Percentiles rank a stretch among this genome's conserved stretches.
Conservation (phyloP, 2,888 invertebrate species). For the Portevinia maculata region DNA sequence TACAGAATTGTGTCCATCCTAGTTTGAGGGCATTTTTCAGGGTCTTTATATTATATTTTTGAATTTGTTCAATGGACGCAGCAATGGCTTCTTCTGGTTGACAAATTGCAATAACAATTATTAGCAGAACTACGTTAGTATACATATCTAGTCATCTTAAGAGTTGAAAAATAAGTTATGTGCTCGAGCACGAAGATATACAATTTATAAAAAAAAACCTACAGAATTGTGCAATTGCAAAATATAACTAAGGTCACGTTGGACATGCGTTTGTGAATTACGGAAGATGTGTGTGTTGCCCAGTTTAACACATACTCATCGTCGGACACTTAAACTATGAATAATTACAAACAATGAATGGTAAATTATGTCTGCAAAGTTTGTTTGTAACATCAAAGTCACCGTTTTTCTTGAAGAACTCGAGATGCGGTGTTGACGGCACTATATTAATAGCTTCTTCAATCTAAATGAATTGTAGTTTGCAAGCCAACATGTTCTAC, state of each 20-base stretch:
- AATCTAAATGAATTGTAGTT: no score
- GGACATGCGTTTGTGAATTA: no score
- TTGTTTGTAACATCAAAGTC: no score
- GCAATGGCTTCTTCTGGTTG: constrained; percentile 59
- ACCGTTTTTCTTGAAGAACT: no score
- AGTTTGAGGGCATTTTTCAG: constrained; percentile 16
- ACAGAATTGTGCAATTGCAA: neutral
- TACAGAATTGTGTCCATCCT: constrained; percentile 52
- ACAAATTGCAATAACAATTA: neutral
- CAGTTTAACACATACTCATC: neutral
- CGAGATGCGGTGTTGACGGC: no score
- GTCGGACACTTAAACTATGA: neutral
- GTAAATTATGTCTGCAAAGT: no score
- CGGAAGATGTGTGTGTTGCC: neutral
- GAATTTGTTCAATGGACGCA: constrained; percentile 41
- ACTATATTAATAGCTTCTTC: no score
- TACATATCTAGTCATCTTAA: neutral
- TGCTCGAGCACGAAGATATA: neutral
- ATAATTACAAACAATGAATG: no score
- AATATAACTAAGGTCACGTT: neutral
- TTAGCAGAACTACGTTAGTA: neutral
- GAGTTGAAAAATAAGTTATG: neutral
- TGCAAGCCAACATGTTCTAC: no score
- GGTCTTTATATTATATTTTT: constrained; percentile 31
- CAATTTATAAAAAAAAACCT: no score